Conservation (phyloP, 37 sponge, comb jelly and placozoan species). For the Chondrosia reniformis region DNA sequence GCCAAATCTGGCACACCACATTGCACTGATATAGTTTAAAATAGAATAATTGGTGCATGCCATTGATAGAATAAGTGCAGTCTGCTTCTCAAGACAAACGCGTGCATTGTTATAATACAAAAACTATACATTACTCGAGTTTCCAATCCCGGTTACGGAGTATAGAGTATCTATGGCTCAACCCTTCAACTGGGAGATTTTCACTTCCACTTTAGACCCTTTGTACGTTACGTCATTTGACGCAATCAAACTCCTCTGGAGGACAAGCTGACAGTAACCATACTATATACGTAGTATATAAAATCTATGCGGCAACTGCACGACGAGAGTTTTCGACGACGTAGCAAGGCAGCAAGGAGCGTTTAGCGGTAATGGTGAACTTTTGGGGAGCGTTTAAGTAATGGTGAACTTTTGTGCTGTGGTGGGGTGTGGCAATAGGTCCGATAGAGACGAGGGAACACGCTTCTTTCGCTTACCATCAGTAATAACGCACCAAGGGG, state of each 20-base stretch:
- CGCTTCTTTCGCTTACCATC: background rate
- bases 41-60: no score
- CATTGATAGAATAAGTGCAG: no score
- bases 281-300: background rate
- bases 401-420: background rate
- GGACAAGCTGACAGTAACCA: background rate
- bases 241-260: background rate
- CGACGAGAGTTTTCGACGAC: background rate
- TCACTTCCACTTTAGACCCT: no score
- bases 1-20: no score
- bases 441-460: background rate
- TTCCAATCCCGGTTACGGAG: no score
- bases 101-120: no score
- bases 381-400: background rate
- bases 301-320: background rate
- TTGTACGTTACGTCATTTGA: background rate
- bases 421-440: background rate
- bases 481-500: background rate
- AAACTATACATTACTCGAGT: no score
- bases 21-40: no score
- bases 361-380: background rate
- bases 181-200: no score
- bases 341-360: background rate
- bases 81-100: no score
- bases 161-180: no score